Evolutionary conservation across 2,113 vertebrate genomes (phyloP).

Genomic region (Anolis sagrei): DNA sequence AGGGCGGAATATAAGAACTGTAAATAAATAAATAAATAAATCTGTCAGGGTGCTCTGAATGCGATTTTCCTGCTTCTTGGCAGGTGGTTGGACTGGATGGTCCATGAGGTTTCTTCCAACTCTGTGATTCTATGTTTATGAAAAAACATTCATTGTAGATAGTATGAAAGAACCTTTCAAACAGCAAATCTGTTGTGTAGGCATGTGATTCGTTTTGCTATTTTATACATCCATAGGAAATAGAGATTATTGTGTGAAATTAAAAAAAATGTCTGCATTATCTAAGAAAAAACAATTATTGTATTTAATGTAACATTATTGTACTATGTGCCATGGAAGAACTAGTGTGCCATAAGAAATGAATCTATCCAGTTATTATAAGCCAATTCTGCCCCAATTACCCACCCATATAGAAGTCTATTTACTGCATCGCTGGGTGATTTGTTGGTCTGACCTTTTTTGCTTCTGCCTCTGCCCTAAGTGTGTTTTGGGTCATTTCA

Average conservation of each 20-base stretch:
- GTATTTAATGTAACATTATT: neutral
- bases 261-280: conserved; percentile 10
- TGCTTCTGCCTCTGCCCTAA: neutral
- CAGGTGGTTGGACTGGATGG: too few relatives aligned
- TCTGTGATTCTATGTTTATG: neutral
- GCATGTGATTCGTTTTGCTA: neutral
- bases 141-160: neutral
- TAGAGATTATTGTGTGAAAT: neutral
- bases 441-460: neutral
- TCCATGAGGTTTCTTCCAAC: too few relatives aligned
- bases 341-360: neutral
- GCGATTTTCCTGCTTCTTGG: too few relatives aligned
- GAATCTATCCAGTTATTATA: neutral
- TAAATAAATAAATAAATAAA: too few relatives aligned
- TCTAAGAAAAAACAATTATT: neutral
- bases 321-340: neutral
- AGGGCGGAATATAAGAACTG: too few relatives aligned
- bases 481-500: neutral
- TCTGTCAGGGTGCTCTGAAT: too few relatives aligned
- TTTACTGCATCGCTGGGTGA: neutral
- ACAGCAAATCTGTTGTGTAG: neutral
- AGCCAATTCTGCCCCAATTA: neutral
- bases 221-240: neutral
- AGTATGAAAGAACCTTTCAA: neutral
- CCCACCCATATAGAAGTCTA: neutral